Percentiles rank a stretch among this genome's conserved stretches.
phyloP scores from a whole-genome alignment of 2,113 vertebrate species.

The Arothron firmamentum region DNA sequence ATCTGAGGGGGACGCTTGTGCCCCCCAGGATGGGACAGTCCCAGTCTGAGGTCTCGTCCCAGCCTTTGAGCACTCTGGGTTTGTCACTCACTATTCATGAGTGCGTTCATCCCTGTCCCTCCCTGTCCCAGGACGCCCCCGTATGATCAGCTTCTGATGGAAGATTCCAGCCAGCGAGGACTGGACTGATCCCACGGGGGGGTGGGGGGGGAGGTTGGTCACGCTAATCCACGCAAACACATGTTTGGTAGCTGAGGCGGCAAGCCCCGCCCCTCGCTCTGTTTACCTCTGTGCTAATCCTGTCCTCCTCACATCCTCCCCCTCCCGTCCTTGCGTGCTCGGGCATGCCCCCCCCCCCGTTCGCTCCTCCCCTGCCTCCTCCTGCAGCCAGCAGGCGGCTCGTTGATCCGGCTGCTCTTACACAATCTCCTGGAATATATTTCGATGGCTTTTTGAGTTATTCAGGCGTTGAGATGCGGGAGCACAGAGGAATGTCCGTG shows the following conservation, averaged over 20 bases:
- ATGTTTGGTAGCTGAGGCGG: slow-evolving; percentile 2
- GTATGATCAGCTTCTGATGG: too few relatives aligned
- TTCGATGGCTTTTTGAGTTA: slow-evolving; percentile 43
- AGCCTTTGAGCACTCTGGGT: too few relatives aligned
- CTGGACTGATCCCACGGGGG: too few relatives aligned
- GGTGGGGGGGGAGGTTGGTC: too few relatives aligned
- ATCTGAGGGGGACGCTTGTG: too few relatives aligned
- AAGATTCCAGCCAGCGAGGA: too few relatives aligned
- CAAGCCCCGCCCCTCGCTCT: slow-evolving; percentile 39
- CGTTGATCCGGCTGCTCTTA: slow-evolving; percentile 77
- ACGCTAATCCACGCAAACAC: too few relatives aligned
- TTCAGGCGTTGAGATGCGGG: slow-evolving; percentile 41
- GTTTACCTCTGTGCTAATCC: slow-evolving; percentile 67
- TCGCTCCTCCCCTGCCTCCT: slow-evolving; percentile 60
- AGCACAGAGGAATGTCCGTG: slow-evolving; percentile 45
- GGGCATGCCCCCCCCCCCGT: slow-evolving; percentile 16
- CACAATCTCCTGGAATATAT: slow-evolving; percentile 77
- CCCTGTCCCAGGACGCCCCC: too few relatives aligned
- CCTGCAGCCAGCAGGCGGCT: slow-evolving; percentile 72
- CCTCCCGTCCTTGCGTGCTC: slow-evolving; percentile 15
- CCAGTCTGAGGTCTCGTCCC: too few relatives aligned
- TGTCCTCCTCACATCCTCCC: slow-evolving; percentile 28
- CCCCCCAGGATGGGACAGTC: too few relatives aligned
- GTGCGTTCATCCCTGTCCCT: too few relatives aligned
- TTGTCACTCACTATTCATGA: too few relatives aligned